A percentile compares a stretch with the other conserved stretches of the same genome.
phyloP scores from a whole-genome alignment of 2,797 vertebrate genomes.

The Allobates femoralis region DNA sequence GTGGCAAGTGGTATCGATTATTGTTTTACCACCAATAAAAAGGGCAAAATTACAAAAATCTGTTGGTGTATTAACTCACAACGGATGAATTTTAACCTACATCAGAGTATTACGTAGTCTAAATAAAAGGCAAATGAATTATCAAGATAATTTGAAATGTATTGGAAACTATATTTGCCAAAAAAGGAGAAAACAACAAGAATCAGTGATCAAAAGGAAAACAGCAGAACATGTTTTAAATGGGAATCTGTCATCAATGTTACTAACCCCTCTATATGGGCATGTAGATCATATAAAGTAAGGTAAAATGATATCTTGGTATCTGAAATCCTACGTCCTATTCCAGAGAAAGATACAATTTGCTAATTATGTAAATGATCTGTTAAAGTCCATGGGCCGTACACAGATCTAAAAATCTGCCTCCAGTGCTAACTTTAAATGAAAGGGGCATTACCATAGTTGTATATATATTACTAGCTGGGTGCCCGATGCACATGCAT shows the following conservation, averaged over 20 bases:
- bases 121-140: not conserved
- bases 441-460: no score
- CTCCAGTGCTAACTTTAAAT: no score
- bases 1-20: not conserved
- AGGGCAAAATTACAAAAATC: not conserved
- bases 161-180: not conserved
- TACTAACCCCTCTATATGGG: no score
- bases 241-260: not conserved
- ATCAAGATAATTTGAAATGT: not conserved
- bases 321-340: no score
- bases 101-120: not conserved
- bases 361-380: no score
- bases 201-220: not conserved
- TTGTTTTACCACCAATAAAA: constrained; percentile 17
- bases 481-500: no score
- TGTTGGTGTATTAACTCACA: not conserved
- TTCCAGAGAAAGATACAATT: no score
- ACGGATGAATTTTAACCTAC: not conserved
- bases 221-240: not conserved
- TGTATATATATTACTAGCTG: no score
- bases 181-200: not conserved
- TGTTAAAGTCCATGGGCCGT: no score
- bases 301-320: no score
- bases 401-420: no score
- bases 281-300: no score